Conservation (phyloP, 2,888 invertebrate genomes). For the Cheilosia pagana region DNA sequence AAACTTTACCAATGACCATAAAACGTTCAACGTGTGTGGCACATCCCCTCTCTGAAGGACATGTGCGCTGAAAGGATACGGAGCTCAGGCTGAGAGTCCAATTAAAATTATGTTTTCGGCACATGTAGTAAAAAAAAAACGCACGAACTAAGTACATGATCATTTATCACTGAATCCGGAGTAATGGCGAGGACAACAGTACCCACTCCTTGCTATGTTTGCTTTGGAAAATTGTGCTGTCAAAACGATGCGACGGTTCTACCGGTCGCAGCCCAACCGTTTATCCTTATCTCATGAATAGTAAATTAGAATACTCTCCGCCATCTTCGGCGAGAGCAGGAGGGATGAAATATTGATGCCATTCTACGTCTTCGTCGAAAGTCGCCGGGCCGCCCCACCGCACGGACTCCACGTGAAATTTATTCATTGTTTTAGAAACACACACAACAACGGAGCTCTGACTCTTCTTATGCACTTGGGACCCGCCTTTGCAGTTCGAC, state of each 20-base stretch:
- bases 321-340: constrained; percentile 32
- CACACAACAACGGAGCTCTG: constrained; percentile 31
- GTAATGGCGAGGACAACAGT: constrained; percentile 1
- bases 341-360: constrained; percentile 67
- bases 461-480: constrained; percentile 40
- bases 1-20: constrained; percentile 66
- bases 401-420: constrained; percentile 50
- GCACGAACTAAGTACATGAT: constrained; percentile 39
- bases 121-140: constrained; percentile 2
- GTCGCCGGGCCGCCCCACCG: constrained; percentile 28
- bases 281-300: constrained; percentile 73
- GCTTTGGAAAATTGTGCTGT: constrained; percentile 43
- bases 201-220: background rate
- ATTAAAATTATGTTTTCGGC: constrained; percentile 61
- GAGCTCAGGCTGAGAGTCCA: constrained; percentile 33
- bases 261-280: constrained; percentile 31
- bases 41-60: constrained; percentile 34
- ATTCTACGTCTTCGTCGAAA: constrained; percentile 62
- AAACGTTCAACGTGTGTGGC: constrained; percentile 58
- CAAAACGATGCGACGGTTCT: constrained; percentile 29
- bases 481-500: constrained; percentile 59
- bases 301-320: constrained; percentile 67
- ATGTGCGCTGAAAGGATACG: constrained; percentile 50
- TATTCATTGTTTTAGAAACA: constrained; percentile 69
- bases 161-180: constrained; percentile 57